A percentile compares a stretch with the other conserved stretches of the same genome.
Evolutionary conservation across 2,113 vertebrate species (phyloP).

Genomic region (Chloropsis hardwickii): DNA sequence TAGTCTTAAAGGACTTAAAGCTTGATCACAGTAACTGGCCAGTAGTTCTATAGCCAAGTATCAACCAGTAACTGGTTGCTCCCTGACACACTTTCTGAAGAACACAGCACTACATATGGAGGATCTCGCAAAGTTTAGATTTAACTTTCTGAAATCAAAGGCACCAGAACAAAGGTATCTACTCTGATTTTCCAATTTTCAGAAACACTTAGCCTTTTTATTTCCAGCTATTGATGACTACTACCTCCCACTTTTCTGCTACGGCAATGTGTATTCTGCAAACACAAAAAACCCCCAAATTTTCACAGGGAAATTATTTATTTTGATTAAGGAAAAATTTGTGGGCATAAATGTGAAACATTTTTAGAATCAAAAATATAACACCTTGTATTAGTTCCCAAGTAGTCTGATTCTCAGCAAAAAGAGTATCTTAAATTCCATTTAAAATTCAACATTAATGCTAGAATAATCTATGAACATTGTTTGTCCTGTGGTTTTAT

Average conservation of each 20-base stretch:
- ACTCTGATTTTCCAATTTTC: not conserved
- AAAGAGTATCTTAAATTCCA: not conserved
- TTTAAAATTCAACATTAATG: not conserved
- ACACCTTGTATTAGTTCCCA: not conserved
- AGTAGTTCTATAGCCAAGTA: not conserved
- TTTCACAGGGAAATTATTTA: not conserved
- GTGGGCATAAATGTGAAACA: not conserved
- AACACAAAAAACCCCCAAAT: not conserved
- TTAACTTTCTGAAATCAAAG: not conserved
- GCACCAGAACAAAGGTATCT: not conserved
- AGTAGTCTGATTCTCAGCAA: not conserved
- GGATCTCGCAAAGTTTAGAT: not conserved
- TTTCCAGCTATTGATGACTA: not conserved
- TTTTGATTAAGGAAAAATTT: not conserved
- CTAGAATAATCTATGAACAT: not conserved
- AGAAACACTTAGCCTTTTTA: not conserved
- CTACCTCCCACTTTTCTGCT: not conserved
- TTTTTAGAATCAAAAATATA: not conserved
- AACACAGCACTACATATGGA: not conserved
- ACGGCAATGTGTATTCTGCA: not conserved
- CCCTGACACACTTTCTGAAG: not conserved
- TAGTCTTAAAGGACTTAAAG: not conserved
- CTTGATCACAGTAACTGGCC: not conserved
- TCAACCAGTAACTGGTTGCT: accelerated
- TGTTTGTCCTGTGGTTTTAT: not conserved